Conservation (phyloP, 2,113 vertebrate species). For the Aspiorhynchus laticeps region DNA sequence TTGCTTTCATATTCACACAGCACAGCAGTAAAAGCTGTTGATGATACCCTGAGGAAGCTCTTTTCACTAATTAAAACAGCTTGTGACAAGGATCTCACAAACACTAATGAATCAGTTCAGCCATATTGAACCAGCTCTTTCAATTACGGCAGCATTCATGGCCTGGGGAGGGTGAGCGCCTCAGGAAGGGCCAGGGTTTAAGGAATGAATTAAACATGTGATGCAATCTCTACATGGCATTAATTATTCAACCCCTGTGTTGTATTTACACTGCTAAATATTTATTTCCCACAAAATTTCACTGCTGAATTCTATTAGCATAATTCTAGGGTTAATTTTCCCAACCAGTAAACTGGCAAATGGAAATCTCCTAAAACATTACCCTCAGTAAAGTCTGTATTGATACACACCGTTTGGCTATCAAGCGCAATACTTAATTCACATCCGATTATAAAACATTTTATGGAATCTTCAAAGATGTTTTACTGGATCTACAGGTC, state of each 20-base stretch:
- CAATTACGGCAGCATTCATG: slow-evolving; percentile 56
- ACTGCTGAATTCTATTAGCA: slow-evolving; percentile 50
- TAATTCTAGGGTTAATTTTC: slow-evolving; percentile 36
- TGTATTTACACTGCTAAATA: slow-evolving; percentile 68
- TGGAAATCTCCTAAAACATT: slow-evolving; percentile 11
- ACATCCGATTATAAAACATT: neutral
- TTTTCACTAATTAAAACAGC: slow-evolving; percentile 52
- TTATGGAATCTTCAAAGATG: neutral
- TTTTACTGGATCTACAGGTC: slow-evolving; percentile 5
- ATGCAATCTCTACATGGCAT: slow-evolving; percentile 52
- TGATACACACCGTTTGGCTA: neutral
- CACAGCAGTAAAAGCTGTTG: slow-evolving; percentile 29
- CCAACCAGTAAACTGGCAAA: slow-evolving; percentile 36
- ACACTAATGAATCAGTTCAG: slow-evolving; percentile 43
- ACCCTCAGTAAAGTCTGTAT: neutral
- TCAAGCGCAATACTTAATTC: slow-evolving; percentile 1
- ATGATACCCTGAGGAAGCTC: slow-evolving; percentile 37
- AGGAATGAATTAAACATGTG: slow-evolving; percentile 67
- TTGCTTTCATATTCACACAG: neutral
- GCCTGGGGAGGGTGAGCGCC: slow-evolving; percentile 36
- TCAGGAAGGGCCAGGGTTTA: slow-evolving; percentile 34
- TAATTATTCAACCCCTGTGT: slow-evolving; percentile 64
- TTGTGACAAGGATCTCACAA: slow-evolving; percentile 43
- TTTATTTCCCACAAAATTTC: slow-evolving; percentile 49
- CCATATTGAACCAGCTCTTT: slow-evolving; percentile 51